A percentile compares a stretch with the other conserved stretches of the same genome.
phyloP scores from a whole-genome alignment of 1,140 invertebrate species.

The Chironomus striatipennis region DNA sequence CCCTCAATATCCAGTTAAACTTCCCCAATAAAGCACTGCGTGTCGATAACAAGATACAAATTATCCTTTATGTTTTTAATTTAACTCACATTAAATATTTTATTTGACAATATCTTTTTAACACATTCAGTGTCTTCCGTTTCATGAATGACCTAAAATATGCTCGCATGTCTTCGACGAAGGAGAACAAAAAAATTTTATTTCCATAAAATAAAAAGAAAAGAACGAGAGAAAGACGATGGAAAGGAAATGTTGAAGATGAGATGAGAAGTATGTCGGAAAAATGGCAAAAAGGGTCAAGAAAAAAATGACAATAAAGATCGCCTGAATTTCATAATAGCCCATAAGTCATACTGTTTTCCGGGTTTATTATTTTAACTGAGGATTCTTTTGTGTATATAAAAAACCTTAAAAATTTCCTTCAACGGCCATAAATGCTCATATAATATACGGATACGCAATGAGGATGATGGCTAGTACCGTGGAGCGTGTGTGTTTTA shows the following conservation, averaged over 20 bases:
- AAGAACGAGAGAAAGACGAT: too few relatives aligned
- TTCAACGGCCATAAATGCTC: neutral
- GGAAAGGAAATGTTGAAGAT: too few relatives aligned
- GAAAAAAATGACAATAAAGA: constrained; percentile 23
- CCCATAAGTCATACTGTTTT: constrained; percentile 21
- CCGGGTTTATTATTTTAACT: constrained; percentile 23
- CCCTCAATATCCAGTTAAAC: too few relatives aligned
- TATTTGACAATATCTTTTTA: neutral
- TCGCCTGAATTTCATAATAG: neutral
- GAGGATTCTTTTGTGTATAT: neutral
- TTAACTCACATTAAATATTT: constrained; percentile 10
- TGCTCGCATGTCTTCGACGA: neutral
- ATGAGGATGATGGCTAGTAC: constrained; percentile 6
- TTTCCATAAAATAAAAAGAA: neutral
- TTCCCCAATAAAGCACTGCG: too few relatives aligned
- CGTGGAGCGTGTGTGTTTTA: constrained; percentile 13
- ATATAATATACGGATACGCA: constrained; percentile 13
- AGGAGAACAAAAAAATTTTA: neutral
- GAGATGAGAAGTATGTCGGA: neutral
- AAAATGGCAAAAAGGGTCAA: neutral
- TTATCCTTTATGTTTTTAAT: neutral
- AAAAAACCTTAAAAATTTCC: too few relatives aligned
- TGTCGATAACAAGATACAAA: too few relatives aligned
- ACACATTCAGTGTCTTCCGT: neutral
- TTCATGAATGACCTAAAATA: neutral